Percentiles rank a stretch among this genome's conserved stretches.
Evolutionary conservation across 2,113 vertebrate species (phyloP).

Genomic region (Coreoperca whiteheadi): DNA sequence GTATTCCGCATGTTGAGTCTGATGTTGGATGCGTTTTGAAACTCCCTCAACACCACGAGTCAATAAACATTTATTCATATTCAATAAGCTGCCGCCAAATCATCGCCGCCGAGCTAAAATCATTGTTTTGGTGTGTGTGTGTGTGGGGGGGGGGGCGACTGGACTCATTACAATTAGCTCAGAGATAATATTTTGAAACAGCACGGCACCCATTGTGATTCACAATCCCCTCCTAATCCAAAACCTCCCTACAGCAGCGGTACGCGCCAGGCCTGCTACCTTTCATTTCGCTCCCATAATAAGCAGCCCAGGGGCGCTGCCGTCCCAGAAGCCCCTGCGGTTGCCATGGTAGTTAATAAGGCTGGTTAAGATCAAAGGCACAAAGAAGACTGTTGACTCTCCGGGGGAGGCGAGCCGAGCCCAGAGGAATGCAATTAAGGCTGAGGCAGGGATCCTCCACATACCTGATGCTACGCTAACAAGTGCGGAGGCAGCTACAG

Average conservation of each 20-base stretch:
- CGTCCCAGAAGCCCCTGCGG: conserved; percentile 42
- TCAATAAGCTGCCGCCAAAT: not conserved
- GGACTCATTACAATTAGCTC: conserved; percentile 35
- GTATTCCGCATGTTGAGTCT: not conserved
- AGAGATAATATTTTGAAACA: conserved; percentile 48
- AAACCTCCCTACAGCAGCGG: conserved; percentile 28
- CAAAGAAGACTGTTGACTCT: conserved; percentile 60
- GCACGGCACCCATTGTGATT: conserved; percentile 16
- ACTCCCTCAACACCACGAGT: not conserved
- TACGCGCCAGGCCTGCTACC: not conserved
- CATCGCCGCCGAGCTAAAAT: not conserved
- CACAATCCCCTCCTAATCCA: conserved; percentile 36
- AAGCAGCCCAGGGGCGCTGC: not conserved
- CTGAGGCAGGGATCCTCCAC: conserved; percentile 39
- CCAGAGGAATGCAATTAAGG: conserved; percentile 66
- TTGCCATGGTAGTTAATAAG: conserved; percentile 67
- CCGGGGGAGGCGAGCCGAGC: conserved; percentile 42
- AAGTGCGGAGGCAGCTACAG: not conserved
- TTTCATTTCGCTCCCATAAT: conserved; percentile 57
- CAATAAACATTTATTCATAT: not conserved
- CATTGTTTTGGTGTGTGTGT: too few species aligned
- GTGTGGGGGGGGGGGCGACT: too few species aligned
- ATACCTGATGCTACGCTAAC: conserved; percentile 53
- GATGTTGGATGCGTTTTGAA: not conserved
- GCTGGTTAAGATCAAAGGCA: conserved; percentile 66